phyloP scores from a whole-genome alignment of 2,888 invertebrate species.

The Hipparchia semele region DNA sequence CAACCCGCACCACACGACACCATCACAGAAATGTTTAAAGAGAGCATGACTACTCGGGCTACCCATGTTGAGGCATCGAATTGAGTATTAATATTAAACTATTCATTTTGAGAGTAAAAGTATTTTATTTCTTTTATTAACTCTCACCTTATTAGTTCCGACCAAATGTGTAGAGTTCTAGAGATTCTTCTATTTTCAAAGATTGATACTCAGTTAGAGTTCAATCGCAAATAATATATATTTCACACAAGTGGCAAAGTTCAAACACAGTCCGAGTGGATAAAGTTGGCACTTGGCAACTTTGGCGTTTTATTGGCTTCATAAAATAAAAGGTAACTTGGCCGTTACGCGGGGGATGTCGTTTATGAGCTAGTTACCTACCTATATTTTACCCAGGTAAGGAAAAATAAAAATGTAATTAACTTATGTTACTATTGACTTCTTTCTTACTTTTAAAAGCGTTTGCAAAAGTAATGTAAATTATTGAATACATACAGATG shows the following conservation, averaged over 20 bases:
- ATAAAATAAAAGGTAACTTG: conserved; percentile 55
- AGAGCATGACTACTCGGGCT: too few species aligned
- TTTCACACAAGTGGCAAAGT: conserved; percentile 39
- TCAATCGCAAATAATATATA: conserved; percentile 36
- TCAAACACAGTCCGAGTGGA: conserved; percentile 34
- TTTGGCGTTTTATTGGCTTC: conserved; percentile 55
- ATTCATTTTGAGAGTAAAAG: too few species aligned
- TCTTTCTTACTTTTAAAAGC: background rate
- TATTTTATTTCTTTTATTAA: too few species aligned
- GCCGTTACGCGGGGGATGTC: conserved; percentile 31
- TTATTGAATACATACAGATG: too few species aligned
- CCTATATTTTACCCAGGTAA: background rate
- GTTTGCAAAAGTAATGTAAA: too few species aligned
- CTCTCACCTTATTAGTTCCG: too few species aligned
- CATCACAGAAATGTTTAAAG: too few species aligned
- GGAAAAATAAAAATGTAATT: conserved; percentile 1
- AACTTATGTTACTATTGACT: background rate
- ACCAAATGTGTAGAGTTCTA: too few species aligned
- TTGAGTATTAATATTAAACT: too few species aligned
- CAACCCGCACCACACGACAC: too few species aligned
- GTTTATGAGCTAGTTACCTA: conserved; percentile 26
- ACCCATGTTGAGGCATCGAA: too few species aligned
- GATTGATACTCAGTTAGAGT: conserved; percentile 21
- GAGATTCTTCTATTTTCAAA: background rate
- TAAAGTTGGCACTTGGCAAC: conserved; percentile 45